Percentiles rank a stretch among this genome's conserved stretches.
Evolutionary conservation across 2,888 invertebrate species (phyloP).

Genomic region (Liodrosophila aerea): DNA sequence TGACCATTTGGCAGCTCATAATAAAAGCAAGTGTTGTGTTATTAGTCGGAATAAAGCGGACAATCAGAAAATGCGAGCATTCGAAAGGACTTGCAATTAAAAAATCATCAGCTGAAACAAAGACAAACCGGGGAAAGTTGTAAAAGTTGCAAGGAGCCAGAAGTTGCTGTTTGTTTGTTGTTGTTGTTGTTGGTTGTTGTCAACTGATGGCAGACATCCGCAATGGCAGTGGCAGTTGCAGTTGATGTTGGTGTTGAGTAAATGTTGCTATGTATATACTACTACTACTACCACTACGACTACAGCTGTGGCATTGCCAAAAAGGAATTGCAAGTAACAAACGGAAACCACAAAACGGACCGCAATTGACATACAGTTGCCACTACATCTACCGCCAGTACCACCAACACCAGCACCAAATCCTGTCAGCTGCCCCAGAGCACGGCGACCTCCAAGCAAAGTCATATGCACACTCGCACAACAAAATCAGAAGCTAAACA

Average conservation of each 20-base stretch:
- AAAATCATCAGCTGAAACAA: constrained; percentile 70
- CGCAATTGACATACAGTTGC: constrained; percentile 73
- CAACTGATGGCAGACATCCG: constrained; percentile 56
- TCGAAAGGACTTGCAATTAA: constrained; percentile 66
- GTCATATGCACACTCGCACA: constrained; percentile 67
- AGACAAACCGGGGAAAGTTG: constrained; percentile 47
- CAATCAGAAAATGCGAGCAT: constrained; percentile 35
- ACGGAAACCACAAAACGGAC: constrained; percentile 73
- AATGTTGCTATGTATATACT: constrained; percentile 10
- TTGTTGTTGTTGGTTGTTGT: constrained; percentile 19
- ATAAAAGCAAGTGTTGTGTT: constrained; percentile 30
- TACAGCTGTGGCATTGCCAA: constrained; percentile 32
- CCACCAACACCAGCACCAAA: constrained; percentile 14
- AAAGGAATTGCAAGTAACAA: constrained; percentile 72
- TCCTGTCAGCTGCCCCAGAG: constrained; percentile 27
- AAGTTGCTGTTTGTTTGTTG: constrained; percentile 36
- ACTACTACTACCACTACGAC: constrained; percentile 1
- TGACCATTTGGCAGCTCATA: no score
- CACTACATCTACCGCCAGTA: constrained; percentile 33
- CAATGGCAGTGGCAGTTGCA: constrained; percentile 13
- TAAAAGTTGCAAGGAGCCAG: constrained; percentile 52
- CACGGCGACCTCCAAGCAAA: constrained; percentile 69
- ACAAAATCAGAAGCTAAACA: constrained; percentile 71
- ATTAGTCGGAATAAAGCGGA: constrained; percentile 50
- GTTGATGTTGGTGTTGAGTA: constrained; percentile 18